Evolutionary conservation across 2,113 vertebrate genomes (phyloP).

Genomic region (Phaethon lepturus): DNA sequence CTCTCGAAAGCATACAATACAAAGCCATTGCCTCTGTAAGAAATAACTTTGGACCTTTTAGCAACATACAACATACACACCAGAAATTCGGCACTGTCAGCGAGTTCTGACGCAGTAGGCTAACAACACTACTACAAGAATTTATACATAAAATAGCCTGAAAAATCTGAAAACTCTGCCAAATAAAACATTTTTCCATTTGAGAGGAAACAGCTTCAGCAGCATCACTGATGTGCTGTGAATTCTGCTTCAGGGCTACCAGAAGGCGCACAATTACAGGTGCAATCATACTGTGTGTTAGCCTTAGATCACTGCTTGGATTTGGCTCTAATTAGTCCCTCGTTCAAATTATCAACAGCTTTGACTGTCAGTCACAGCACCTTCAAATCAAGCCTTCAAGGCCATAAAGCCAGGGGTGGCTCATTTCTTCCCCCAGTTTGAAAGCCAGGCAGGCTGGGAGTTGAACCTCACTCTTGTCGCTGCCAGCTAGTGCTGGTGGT

Average conservation of each 20-base stretch:
- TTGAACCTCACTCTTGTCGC: background rate
- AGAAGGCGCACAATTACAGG: background rate
- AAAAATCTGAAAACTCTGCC: background rate
- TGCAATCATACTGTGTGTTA: background rate
- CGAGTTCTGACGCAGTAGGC: fast-evolving
- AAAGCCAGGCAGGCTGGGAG: background rate
- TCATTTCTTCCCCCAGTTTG: background rate
- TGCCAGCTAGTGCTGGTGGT: background rate
- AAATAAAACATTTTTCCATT: background rate
- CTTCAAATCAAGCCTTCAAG: background rate
- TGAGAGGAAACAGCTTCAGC: background rate
- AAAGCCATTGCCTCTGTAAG: background rate
- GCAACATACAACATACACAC: background rate
- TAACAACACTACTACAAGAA: background rate
- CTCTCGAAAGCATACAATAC: background rate
- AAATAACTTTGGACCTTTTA: background rate
- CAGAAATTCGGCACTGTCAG: background rate
- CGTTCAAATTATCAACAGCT: background rate
- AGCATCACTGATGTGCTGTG: background rate
- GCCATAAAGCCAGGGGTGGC: background rate
- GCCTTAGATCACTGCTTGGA: background rate
- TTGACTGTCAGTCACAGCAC: background rate
- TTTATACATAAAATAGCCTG: background rate
- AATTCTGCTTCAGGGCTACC: background rate
- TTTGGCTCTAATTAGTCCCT: background rate